Evolutionary conservation across 2,113 vertebrate genomes (phyloP), one percentile per base, ranked within the genome.

Genomic region (Catagonus wagneri): DNA sequence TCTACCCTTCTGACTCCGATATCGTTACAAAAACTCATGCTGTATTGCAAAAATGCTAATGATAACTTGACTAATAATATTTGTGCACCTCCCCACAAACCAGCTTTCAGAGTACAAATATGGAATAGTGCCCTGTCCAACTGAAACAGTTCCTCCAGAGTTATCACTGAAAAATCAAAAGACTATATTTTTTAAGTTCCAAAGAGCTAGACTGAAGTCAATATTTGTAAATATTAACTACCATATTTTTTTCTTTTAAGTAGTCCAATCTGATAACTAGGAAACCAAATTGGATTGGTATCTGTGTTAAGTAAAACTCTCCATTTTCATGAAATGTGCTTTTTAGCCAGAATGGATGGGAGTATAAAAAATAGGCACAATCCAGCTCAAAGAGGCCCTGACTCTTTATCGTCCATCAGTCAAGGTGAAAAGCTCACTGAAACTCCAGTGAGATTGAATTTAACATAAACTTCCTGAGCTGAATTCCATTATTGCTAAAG

Each of bases 401-500:
- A 95, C 90, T 97, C 97, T 97, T 93, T 98, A 98, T 98, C 97
- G 23, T 88, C 93, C 96, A 98, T 98, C 98, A 98, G 93, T 89
- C 66, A 96, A 97, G 96, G 92, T 89, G 96, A 97, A 98, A 94
- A 98, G 96, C 97, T 97, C 94, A 96, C 97, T 98, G 94, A 93
- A 98, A 97, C 39, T 93, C 89, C 76, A 97, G 80, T 94, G 96
- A 98, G 95, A 98, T 93, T 97, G 78, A 86, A 92, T 97, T 98
- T 98, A 98, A 98, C 74, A 97, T 97, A 98, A 98, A 98, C 97
- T 98, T 98, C 97, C 97, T 98, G 95, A 98, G 95, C 66, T 44
- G 90, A 98, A 98, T 98, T 96, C 93, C 92, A 98, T 98, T 98
- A 98, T 98, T 98, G 97, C 96, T 98, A 96, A 98, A 98, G 98